Base-by-base conservation (phyloP, 2,113 vertebrate species). In the Lycaon pictus region DNA sequence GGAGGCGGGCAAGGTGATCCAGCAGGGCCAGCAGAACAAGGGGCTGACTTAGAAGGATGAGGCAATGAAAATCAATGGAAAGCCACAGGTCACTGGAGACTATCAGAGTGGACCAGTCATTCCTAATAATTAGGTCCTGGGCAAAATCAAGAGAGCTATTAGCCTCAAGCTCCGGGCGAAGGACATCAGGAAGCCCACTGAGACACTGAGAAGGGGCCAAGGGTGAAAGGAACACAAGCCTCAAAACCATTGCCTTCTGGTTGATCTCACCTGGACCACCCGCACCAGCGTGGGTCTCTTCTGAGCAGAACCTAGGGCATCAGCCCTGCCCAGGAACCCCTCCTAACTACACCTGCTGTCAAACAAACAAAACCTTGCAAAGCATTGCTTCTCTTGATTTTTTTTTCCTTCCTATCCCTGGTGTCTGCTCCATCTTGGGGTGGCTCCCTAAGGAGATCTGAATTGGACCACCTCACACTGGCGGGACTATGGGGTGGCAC, bases 61-160 rank as follows among this genome's bases (percentile, higher is more conserved):
- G 98, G 99, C 99, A 96, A 99, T 99, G 99, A 99, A 99, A 99
- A 99, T 99, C 97, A 99, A 99, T 8, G 99, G 99, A 96, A 99
- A 99, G 97, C 99, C 99, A 0, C 99, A 99, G 98, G 99, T 99
- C 71, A 99, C 99, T 0, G 99, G 99, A 1, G 99, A 99, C 98
- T 99, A 99, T 0, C 99, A 99, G 96, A 97, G 98, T 0, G 99
- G 99, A 72, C 99, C 98, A 98, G 99, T 99, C 1, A 99, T 99
- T 90, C 99, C 99, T 37, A 99, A 99, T 96, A 99, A 99, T 98
- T 99, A 99, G 98, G 99, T 99, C 88, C 98, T 99, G 99, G 99
- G 99, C 98, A 99, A 99, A 98, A 99, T 99, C 0, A 99, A 99
- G 95, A 98, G 99, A 98, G 99, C 99, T 56, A 99, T 99, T 0